Evolutionary conservation across 2,113 vertebrate genomes (phyloP), one percentile per base, ranked within the genome.

Genomic region (Galbula dea): DNA sequence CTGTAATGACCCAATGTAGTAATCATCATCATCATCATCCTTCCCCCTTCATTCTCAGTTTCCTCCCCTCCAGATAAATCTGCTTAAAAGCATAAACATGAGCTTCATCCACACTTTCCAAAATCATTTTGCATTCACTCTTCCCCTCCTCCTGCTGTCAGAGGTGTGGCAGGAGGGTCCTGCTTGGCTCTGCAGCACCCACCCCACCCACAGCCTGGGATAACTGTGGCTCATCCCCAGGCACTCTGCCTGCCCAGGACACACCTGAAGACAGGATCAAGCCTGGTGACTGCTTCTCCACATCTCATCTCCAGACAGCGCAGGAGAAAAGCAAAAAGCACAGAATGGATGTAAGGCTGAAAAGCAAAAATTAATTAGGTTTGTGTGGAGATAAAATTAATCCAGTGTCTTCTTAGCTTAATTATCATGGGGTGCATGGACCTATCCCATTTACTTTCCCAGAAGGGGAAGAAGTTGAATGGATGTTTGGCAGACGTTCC

Each of bases 191-290:
- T 13, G 46, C 58, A 59, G 58, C 67, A 14, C 57, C 3, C 0
- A 73, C 26, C 37, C 43, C 83, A 18, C 55, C 41, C n/a, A 4
- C 39, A 30, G 65, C 6, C 3, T 1, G 4, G 55, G 59, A 12
- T 11, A 7, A 9, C 4, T 5, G 2, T 2, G 46, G 48, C 19
- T 39, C 23, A 34, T 78, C 11, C 1, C 19, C 2, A 17, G 43
- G 34, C 24, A 14, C 22, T 30, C 34, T 7, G 7, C 18, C 24
- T 55, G 52, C 36, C n/a, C 1, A 0, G 71, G 48, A 86, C 95
- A 62, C 80, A 99, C 98, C 98, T 98, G 98, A 98, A 98, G 71
- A 98, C 16, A 30, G 97, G 98, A 91, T 98, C 98, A 12, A 86
- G 96, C 86, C 97, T 98, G 8, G 96, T 68, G 1, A 97, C 95